Percentiles rank a stretch among this genome's conserved stretches.
These are phyloP conservation scores for Asobara japonica DNA, from an alignment of 1,140 invertebrate genomes.

Conservation along the genomic window DNA sequence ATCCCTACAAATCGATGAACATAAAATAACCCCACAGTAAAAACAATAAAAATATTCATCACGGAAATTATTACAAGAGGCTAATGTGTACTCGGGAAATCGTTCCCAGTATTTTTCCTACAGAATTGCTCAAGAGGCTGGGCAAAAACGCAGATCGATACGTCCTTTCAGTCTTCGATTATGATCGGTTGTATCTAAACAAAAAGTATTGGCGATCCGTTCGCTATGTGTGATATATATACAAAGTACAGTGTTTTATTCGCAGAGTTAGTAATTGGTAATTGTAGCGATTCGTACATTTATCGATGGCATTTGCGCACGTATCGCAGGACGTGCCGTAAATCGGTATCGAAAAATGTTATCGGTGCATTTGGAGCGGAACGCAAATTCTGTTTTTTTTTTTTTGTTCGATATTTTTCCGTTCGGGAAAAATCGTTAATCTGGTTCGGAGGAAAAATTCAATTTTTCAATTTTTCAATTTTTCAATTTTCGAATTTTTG, in stretches of 20 bases:
- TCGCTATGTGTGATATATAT: neutral
- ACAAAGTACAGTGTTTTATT: neutral
- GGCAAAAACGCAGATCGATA: constrained; percentile 2
- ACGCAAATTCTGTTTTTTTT: neutral
- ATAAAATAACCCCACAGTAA: no score
- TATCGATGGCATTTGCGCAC: neutral
- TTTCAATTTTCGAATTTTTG: no score
- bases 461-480: no score
- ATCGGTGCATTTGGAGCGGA: neutral
- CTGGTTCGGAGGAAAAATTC: no score
- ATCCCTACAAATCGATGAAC: no score
- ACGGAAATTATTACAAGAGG: neutral
- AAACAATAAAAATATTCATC: neutral
- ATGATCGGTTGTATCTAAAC: neutral
- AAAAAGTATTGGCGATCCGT: neutral
- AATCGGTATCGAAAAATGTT: neutral
- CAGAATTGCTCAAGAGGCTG: neutral
- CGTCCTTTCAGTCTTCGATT: neutral
- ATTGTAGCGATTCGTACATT: neutral
- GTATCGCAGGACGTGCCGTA: neutral
- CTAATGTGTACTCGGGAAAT: neutral
- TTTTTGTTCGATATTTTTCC: neutral
- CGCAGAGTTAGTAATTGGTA: neutral
- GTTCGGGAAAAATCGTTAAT: no score
- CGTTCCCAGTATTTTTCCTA: neutral